phyloP scores from a whole-genome alignment of 2,113 vertebrate species.

The Ammospiza nelsoni region DNA sequence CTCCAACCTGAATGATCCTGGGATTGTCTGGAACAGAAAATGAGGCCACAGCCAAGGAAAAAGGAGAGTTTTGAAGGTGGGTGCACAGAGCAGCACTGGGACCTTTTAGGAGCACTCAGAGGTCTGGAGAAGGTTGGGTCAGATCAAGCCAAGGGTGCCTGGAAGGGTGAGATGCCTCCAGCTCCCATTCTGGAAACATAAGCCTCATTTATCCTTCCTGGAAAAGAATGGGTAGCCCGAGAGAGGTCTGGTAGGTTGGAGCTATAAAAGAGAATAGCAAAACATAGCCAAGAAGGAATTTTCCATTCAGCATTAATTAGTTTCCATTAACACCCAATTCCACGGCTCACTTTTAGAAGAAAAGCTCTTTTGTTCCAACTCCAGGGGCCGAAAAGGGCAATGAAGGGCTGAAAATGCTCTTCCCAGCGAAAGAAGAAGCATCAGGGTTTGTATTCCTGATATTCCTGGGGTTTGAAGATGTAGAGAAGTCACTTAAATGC shows the following conservation, averaged over 20 bases:
- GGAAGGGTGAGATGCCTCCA: background rate
- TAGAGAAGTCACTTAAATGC: background rate
- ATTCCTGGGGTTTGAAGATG: background rate
- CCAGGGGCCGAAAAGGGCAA: slow-evolving; percentile 26
- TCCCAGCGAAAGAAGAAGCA: background rate
- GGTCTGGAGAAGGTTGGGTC: background rate
- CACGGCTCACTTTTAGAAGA: slow-evolving; percentile 30
- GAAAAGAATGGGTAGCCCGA: background rate
- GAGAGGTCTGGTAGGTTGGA: slow-evolving; percentile 15
- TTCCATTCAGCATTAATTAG: slow-evolving; percentile 66
- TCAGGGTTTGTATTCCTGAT: background rate
- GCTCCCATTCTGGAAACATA: background rate
- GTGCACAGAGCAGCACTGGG: background rate
- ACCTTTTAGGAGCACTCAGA: background rate
- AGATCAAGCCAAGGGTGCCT: background rate
- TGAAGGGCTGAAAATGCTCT: background rate
- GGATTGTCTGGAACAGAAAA: background rate
- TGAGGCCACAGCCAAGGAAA: background rate
- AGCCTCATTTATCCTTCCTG: slow-evolving; percentile 35
- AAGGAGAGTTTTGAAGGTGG: background rate
- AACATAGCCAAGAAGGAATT: slow-evolving; percentile 30
- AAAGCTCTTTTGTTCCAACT: slow-evolving; percentile 48
- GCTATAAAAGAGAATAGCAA: slow-evolving; percentile 9
- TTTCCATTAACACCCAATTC: slow-evolving; percentile 62
- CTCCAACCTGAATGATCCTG: background rate